Conservation (phyloP, 2,888 invertebrate genomes). For the Odontocolon sp. region DNA sequence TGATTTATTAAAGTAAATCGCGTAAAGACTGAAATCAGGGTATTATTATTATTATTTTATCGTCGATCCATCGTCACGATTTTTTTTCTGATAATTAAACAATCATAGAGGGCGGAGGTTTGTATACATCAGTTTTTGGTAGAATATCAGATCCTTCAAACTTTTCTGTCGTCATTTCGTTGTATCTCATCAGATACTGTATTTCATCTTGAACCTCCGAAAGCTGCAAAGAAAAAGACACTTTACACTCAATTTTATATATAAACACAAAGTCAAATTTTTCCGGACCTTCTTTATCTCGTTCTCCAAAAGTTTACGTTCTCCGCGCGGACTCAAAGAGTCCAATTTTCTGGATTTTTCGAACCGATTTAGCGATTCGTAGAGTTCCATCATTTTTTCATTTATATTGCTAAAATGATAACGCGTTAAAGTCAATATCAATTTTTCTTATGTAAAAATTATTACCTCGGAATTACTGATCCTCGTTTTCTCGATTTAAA, state of each 20-base stretch:
- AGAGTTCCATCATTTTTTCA: conserved; percentile 77
- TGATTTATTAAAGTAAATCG: conserved; percentile 62
- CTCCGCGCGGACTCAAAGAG: conserved; percentile 80
- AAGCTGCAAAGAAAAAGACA: conserved; percentile 81
- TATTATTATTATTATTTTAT: conserved; percentile 15
- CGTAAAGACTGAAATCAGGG: conserved; percentile 65
- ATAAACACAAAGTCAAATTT: no score
- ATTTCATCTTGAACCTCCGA: conserved; percentile 83
- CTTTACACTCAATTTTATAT: no score
- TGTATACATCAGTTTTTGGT: conserved; percentile 33
- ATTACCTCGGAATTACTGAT: conserved; percentile 58
- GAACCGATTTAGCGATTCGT: conserved; percentile 77
- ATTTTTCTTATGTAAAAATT: background rate
- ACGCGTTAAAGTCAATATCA: background rate
- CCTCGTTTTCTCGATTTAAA: conserved; percentile 47
- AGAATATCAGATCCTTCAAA: conserved; percentile 30
- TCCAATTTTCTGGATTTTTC: conserved; percentile 54
- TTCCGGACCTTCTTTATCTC: conserved; percentile 84
- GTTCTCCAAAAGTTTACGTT: conserved; percentile 82
- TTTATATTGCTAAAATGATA: conserved; percentile 67
- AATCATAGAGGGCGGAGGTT: conserved; percentile 61
- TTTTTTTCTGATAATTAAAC: conserved; percentile 38
- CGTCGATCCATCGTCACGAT: background rate
- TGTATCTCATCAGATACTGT: conserved; percentile 80
- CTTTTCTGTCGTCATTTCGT: conserved; percentile 61